Percentiles rank a stretch among this genome's conserved stretches.
Evolutionary conservation across 2,113 vertebrate genomes (phyloP).

Genomic region (Oophaga pumilio): DNA sequence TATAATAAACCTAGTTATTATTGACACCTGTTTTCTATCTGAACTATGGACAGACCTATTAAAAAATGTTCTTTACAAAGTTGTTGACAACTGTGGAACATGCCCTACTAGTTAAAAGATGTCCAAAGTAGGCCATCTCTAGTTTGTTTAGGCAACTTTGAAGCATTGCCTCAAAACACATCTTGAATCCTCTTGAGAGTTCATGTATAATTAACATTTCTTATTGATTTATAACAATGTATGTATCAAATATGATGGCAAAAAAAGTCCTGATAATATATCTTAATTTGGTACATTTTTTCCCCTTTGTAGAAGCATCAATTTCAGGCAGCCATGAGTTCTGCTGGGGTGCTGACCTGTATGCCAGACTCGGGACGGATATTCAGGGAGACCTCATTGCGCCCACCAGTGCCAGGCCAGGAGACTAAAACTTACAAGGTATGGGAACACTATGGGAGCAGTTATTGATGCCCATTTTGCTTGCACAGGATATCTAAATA

Average conservation of each 20-base stretch:
- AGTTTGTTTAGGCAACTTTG: neutral
- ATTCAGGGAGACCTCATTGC: constrained; percentile 96
- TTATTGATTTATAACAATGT: neutral
- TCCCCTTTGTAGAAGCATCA: neutral
- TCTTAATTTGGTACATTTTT: neutral
- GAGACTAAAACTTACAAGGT: constrained; percentile 67
- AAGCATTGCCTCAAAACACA: neutral
- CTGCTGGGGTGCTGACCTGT: constrained; percentile 75
- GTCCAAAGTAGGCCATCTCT: neutral
- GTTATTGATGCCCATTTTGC: neutral
- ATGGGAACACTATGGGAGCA: neutral
- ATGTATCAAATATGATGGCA: neutral
- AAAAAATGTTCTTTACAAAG: neutral
- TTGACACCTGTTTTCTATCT: neutral
- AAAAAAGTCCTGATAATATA: neutral
- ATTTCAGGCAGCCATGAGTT: constrained; percentile 84
- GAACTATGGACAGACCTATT: neutral
- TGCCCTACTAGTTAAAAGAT: neutral
- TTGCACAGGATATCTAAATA: neutral
- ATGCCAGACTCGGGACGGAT: constrained; percentile 89
- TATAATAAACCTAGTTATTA: neutral
- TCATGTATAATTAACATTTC: neutral
- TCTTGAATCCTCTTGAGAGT: neutral
- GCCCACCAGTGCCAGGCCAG: constrained; percentile 95
- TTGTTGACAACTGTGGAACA: neutral